phyloP scores from a whole-genome alignment of 2,888 invertebrate genomes.

The Drosophila meridiana region DNA sequence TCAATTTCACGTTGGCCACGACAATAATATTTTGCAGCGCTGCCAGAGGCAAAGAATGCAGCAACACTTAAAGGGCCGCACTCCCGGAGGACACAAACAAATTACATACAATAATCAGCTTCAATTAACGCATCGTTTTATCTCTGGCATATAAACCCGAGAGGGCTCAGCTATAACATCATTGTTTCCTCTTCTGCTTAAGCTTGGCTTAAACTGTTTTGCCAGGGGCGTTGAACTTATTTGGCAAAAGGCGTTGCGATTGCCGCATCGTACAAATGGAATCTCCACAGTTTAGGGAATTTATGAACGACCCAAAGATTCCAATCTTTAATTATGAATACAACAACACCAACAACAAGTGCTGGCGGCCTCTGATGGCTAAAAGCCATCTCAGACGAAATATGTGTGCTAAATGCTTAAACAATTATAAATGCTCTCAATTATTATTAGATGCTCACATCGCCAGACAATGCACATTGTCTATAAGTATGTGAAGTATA shows the following conservation, averaged over 20 bases:
- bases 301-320: slow-evolving; percentile 59
- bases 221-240: slow-evolving; percentile 63
- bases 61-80: slow-evolving; percentile 60
- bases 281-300: slow-evolving; percentile 57
- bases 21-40: slow-evolving; percentile 65
- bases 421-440: slow-evolving; percentile 60
- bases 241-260: slow-evolving; percentile 63
- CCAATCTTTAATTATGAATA: slow-evolving; percentile 69
- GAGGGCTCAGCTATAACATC: slow-evolving; percentile 30
- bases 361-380: slow-evolving; percentile 33
- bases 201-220: slow-evolving; percentile 22
- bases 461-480: slow-evolving; percentile 42
- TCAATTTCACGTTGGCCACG: slow-evolving; percentile 59
- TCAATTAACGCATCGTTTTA: slow-evolving; percentile 77
- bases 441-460: slow-evolving; percentile 41
- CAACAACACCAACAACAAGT: slow-evolving; percentile 26
- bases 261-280: slow-evolving; percentile 58
- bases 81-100: slow-evolving; percentile 68
- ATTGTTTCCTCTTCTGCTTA: background rate
- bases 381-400: slow-evolving; percentile 30
- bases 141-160: slow-evolving; percentile 41
- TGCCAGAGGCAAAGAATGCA: slow-evolving; percentile 43
- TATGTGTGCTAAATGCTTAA: slow-evolving; percentile 60
- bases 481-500: slow-evolving; percentile 48
- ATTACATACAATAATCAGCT: slow-evolving; percentile 73